Evolutionary conservation across 2,113 vertebrate species (phyloP).

Genomic region (Salvelinus namaycush): DNA sequence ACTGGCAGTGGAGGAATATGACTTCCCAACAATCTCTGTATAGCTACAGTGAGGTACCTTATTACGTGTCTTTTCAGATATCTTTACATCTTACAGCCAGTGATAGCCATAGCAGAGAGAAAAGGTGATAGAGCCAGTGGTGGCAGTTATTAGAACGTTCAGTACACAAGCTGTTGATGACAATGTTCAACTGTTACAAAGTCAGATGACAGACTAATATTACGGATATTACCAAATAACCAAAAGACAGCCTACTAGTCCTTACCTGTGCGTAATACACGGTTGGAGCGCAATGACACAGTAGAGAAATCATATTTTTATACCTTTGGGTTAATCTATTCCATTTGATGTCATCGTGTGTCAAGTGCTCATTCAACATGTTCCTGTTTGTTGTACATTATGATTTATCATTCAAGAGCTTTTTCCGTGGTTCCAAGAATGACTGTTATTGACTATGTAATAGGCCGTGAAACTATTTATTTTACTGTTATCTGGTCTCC

Average conservation of each 20-base stretch:
- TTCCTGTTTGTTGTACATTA: neutral
- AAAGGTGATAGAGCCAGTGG: neutral
- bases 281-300: neutral
- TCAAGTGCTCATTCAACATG: neutral
- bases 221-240: neutral
- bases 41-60: no score
- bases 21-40: neutral
- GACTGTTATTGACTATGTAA: neutral
- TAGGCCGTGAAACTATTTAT: neutral
- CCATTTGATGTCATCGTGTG: neutral
- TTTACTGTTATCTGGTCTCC: neutral
- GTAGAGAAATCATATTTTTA: constrained; percentile 26
- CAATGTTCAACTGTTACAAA: neutral
- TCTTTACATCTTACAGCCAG: neutral
- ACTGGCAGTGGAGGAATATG: neutral
- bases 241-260: constrained; percentile 1
- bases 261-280: constrained; percentile 13
- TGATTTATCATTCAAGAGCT: constrained; percentile 12
- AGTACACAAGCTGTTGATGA: neutral
- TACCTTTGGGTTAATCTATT: constrained; percentile 12
- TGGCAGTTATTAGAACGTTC: neutral
- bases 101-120: neutral
- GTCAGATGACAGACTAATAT: neutral
- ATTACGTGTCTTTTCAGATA: neutral
- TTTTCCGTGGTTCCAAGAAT: neutral